These are phyloP conservation scores for Whitmania pigra DNA, from an alignment of 1,140 invertebrate species.

Conservation along the genomic window DNA sequence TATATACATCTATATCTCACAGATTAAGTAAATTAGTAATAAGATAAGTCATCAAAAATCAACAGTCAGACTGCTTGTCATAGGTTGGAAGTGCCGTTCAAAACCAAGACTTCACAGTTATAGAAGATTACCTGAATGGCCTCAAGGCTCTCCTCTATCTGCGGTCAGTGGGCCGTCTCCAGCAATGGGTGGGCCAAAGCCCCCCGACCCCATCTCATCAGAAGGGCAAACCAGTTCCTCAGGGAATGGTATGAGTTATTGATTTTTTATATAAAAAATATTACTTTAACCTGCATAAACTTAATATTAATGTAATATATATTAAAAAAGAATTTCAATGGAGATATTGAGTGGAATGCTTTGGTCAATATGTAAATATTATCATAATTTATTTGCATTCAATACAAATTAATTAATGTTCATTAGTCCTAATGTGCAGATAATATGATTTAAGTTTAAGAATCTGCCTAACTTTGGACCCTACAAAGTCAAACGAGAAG, in stretches of 20 bases:
- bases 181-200: constrained; percentile 81
- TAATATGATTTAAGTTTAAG: background rate
- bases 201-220: constrained; percentile 76
- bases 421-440: background rate
- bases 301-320: too few species aligned
- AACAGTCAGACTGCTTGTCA: too few species aligned
- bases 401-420: background rate
- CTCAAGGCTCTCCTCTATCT: constrained; percentile 79
- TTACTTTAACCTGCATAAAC: too few species aligned
- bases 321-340: too few species aligned
- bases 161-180: constrained; percentile 49
- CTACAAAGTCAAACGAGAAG: constrained; percentile 60
- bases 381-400: background rate
- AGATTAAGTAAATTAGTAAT: too few species aligned
- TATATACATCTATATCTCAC: too few species aligned
- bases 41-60: too few species aligned
- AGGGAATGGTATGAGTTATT: constrained; percentile 1
- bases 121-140: constrained; percentile 82
- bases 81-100: constrained; percentile 88
- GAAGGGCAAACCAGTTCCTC: constrained; percentile 70
- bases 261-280: too few species aligned
- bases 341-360: too few species aligned
- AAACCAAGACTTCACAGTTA: constrained; percentile 94
- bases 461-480: constrained; percentile 69
- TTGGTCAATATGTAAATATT: too few species aligned